A percentile compares a stretch with the other conserved stretches of the same genome.
Conservation (phyloP, 1,140 invertebrate genomes). For the Drosophila obscura region DNA sequence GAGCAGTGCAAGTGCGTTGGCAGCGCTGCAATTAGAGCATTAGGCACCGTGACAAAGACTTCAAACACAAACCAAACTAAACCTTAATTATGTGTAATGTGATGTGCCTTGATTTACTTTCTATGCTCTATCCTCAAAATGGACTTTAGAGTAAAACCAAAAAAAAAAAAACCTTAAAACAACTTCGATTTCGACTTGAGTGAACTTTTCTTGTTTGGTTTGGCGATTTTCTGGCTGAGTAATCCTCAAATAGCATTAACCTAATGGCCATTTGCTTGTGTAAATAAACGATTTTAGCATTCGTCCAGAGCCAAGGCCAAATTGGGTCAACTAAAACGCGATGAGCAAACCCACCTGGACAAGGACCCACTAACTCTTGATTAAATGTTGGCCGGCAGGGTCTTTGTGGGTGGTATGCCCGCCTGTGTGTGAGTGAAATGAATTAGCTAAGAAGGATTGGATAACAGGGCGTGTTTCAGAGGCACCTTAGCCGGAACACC, state of each 20-base stretch:
- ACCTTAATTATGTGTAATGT: constrained; percentile 36
- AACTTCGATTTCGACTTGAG: constrained; percentile 30
- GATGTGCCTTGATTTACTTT: constrained; percentile 7
- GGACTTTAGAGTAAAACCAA: constrained; percentile 8
- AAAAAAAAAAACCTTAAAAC: constrained; percentile 10
- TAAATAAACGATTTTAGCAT: constrained; percentile 55
- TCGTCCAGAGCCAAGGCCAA: constrained; percentile 10
- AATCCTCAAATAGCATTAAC: constrained; percentile 61
- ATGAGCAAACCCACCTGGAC: constrained; percentile 36
- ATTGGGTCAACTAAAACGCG: constrained; percentile 55
- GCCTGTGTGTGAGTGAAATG: constrained; percentile 14
- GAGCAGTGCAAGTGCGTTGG: no score
- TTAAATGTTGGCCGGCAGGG: constrained; percentile 26
- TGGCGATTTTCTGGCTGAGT: constrained; percentile 53
- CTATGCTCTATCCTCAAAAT: constrained; percentile 1
- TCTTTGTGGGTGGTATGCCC: background rate
- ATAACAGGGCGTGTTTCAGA: constrained; percentile 19
- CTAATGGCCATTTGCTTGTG: constrained; percentile 57
- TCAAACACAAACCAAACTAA: no score
- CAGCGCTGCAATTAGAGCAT: no score
- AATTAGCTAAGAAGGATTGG: constrained; percentile 16
- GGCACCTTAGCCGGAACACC: background rate
- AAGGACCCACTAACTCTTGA: constrained; percentile 37
- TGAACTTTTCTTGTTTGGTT: constrained; percentile 33
- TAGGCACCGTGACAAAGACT: no score